Base-by-base conservation (phyloP, 2,113 vertebrate species). In the Cranoglanis bouderius region DNA sequence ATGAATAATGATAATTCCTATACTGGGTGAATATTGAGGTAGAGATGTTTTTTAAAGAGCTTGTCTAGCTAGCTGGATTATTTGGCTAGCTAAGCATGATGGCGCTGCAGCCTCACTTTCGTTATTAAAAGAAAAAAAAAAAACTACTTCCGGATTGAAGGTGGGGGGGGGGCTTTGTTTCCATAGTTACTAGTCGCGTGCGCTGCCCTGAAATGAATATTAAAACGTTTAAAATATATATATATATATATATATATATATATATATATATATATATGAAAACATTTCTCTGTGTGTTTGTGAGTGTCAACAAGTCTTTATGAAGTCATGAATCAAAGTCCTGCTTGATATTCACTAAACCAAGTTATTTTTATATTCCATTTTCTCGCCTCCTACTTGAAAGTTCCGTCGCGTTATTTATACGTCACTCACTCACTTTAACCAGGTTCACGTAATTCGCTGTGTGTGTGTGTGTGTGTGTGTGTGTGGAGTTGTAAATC, bases 21-120 rank as follows among this genome's bases (percentile, higher is more conserved):
- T 1, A 83, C 38, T 6, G 0, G 7, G 7, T n/a, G 26, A 72
- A 35, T 24, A 21, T n/a, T 21, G 67, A 2, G 46, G 10, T 13
- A 2, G 43, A 85, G 18, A 26, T 57, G 51, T 38, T 9, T 9
- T 57, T 59, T 43, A 40, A 43, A 21, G 24, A 26, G 53, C 53
- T 1, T 26, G 24, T 61, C 59, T 82, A 88, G 87, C 63, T 89
- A 86, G 77, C 72, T 82, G 63, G 32, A 72, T 85, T 49, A 51
- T 85, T 35, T 13, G 18, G 19, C 32, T 80, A 88, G 67, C 74
- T 88, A 19, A 72, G 32, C 72, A 65, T 35, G 84, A 85, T 70
- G 81, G 70, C 85, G 87, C 84, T 78, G n/a, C 70, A 38, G 49
- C 65, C 21, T 82, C 70, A 67, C 55, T 83, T 61, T 40, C 21